Evolutionary conservation across 2,113 vertebrate species (phyloP), one percentile per base, ranked within the genome.

Genomic region (Lampris incognitus): DNA sequence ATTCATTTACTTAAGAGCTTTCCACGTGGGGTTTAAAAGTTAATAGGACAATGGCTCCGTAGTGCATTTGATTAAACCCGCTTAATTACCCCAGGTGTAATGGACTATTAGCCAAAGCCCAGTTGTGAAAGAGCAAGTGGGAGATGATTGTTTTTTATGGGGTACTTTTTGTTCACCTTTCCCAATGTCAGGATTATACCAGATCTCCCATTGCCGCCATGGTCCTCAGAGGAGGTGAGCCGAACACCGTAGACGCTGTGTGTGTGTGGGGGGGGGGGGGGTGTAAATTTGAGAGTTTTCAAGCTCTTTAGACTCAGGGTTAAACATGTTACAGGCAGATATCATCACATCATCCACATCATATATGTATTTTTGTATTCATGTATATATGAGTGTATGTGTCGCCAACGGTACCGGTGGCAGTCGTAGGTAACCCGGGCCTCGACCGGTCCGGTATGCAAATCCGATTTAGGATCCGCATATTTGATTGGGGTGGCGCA

Each of bases 1-100:
- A 93, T 92, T 92, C 86, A 90, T 90, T 91, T 91, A 89, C 86
- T 88, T 91, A 89, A 90, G 89, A 91, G 89, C 86, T 93, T 92
- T 92, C 89, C 91, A 91, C 87, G 42, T 86, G 91, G 91, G 92
- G 87, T 91, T 92, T 89, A 87, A 89, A 91, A 90, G 90, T 92
- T 93, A 92, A 93, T 93, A 92, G 91, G 87, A 92, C 87, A 59
- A 89, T 88, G 87, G 82, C 87, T 87, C 89, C 68, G 59, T 81
- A 85, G 84, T 91, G 88, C 90, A 88, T 92, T 92, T 90, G 89
- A 93, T 93, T 93, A 92, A 93, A 91, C 81, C 89, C 82, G 87
- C 88, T 93, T 93, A 93, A 93, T 92, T 91, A 93, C 85, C 79
- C 80, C 87, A 90, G 89, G 89, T 90, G 88, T 90, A 89, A 92